These are phyloP conservation scores for Orius laevigatus DNA, from an alignment of 1,140 invertebrate species.

Conservation along the genomic window DNA sequence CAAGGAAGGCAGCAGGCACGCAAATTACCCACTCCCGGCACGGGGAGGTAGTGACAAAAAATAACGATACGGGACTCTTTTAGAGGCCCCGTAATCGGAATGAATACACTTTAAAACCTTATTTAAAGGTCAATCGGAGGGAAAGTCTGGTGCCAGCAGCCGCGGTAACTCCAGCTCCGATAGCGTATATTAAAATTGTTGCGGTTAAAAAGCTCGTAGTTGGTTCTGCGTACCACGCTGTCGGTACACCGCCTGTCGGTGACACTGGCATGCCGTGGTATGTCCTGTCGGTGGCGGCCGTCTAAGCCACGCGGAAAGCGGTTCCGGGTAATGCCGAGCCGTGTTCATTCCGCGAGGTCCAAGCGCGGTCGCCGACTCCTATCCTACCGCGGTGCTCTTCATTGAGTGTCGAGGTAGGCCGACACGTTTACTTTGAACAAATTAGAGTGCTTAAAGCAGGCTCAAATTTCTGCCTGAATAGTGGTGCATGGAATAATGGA, in stretches of 20 bases:
- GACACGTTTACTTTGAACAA: constrained; percentile 64
- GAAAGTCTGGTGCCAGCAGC: constrained; percentile 83
- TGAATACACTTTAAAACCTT: constrained; percentile 79
- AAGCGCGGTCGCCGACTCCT: constrained; percentile 24
- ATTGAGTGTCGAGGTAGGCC: constrained; percentile 18
- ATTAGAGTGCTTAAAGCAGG: constrained; percentile 71
- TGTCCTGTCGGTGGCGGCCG: constrained; percentile 26
- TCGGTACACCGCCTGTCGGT: constrained; percentile 36
- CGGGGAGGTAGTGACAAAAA: constrained; percentile 71
- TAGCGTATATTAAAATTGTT: constrained; percentile 79
- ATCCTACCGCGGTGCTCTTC: constrained; percentile 18
- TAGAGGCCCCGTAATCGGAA: constrained; percentile 66
- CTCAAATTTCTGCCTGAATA: constrained; percentile 47
- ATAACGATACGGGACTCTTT: constrained; percentile 68
- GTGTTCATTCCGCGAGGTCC: constrained; percentile 29
- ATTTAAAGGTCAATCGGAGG: constrained; percentile 76
- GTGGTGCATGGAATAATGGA: constrained; percentile 65
- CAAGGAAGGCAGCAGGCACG: constrained; percentile 82
- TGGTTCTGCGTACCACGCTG: constrained; percentile 45
- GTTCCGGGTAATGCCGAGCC: constrained; percentile 3
- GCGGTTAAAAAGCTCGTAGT: constrained; percentile 62
- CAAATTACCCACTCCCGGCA: constrained; percentile 71
- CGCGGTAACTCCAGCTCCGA: constrained; percentile 83
- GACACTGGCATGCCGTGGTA: constrained; percentile 27
- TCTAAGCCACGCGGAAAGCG: constrained; percentile 1